Evolutionary conservation across 2,888 invertebrate species (phyloP), one percentile per base, ranked within the genome.

Genomic region (Gandaritis pyraliata): DNA sequence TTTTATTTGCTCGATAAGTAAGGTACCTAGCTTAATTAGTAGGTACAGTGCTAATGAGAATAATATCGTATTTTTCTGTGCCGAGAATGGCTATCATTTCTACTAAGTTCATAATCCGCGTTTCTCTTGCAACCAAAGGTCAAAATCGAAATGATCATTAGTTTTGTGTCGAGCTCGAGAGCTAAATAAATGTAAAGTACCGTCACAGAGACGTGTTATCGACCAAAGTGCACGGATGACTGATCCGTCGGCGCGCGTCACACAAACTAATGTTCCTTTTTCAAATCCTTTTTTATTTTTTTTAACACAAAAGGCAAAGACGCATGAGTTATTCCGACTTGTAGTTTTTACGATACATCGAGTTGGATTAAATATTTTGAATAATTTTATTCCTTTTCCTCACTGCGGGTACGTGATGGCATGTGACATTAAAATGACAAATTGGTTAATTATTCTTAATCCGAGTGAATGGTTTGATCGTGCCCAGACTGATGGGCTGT

Each of bases 371-470:
- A 88, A 86, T 83, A 82, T 85, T 85, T 86, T 83, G 82, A 87
- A 83, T 80, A 82, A 83, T 83, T 85, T 88, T 85, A 83, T 88
- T 82, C 76, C 79, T 83, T 83, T 77, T 77, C 74, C 73, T 76
- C 73, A 77, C 68, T 64, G 57, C 56, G 73, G 72, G 79, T 81
- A 89, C 91, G 92, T 91, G 92, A 88, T 86, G 92, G 90, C 90
- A 90, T 91, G 90, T 90, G 90, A 90, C 91, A 90, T 91, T 90
- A 89, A 91, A 91, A 91, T 91, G 91, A 92, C 86, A 89, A 90
- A 92, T 92, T 85, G 85, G 85, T 86, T 91, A 91, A 92, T 92
- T 92, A 90, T 90, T 91, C 90, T 90, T 88, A 83, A 90, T 89
- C 90, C 87, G 83, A 65, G 72, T 85, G 86, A 88, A 86, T 82